These are phyloP conservation scores for Chaetops frenatus DNA, from an alignment of 2,113 vertebrate species.

Conservation along the genomic window DNA sequence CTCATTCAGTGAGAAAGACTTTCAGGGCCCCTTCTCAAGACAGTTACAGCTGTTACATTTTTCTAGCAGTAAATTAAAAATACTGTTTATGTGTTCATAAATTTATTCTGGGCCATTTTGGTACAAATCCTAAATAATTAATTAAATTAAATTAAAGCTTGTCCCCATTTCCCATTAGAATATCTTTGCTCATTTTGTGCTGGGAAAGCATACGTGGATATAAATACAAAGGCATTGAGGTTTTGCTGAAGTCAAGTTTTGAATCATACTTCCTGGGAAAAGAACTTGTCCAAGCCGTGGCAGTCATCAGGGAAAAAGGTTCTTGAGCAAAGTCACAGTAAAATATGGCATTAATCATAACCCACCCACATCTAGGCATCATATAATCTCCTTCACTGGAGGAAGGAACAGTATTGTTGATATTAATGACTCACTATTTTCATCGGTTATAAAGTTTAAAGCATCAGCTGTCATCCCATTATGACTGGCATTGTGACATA, in stretches of 20 bases:
- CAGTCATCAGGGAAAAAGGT: not conserved
- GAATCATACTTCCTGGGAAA: not conserved
- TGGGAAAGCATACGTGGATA: not conserved
- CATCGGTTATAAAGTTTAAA: not conserved
- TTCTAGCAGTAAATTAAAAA: not conserved
- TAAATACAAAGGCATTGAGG: not conserved
- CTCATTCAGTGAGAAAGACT: not conserved
- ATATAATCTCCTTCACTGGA: not conserved
- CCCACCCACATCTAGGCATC: not conserved
- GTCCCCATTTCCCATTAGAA: not conserved
- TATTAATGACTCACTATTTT: slow-evolving; percentile 24
- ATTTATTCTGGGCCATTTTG: not conserved
- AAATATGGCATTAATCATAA: slow-evolving; percentile 17
- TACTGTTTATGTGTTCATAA: not conserved
- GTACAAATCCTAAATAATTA: not conserved
- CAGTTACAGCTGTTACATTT: not conserved
- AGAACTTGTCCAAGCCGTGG: not conserved
- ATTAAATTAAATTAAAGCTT: no score
- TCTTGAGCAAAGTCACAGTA: not conserved
- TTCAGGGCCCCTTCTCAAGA: not conserved
- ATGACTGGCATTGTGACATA: not conserved
- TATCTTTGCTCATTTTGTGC: not conserved
- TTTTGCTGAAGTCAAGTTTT: not conserved
- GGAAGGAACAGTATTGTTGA: slow-evolving; percentile 24
- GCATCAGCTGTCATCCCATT: not conserved